Conservation (phyloP, 2,113 vertebrate species). For the Cricetomys ansorgei region DNA sequence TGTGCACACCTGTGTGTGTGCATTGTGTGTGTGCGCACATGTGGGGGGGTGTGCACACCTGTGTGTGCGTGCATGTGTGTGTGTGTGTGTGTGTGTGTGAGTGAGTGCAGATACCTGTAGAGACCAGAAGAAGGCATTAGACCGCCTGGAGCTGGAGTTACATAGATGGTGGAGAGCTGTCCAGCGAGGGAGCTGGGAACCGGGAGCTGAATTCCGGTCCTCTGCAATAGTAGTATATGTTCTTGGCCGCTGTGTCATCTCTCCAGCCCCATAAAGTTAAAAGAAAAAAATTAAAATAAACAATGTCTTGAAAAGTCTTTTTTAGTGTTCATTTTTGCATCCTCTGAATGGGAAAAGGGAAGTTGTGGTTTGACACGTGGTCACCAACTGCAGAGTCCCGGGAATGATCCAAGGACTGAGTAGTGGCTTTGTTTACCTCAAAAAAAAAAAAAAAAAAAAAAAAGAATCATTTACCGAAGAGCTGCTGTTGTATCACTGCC, state of each 20-base stretch:
- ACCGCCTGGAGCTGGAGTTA: not conserved
- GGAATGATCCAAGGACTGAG: not conserved
- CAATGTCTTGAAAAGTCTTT: not conserved
- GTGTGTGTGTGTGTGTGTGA: not conserved
- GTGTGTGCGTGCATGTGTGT: not conserved
- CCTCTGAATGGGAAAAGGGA: not conserved
- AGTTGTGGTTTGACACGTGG: fast-evolving
- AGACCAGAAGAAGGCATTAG: not conserved
- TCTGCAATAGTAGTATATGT: too few species aligned
- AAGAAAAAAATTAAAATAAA: not conserved
- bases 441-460: too few species aligned
- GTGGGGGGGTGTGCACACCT: too few species aligned
- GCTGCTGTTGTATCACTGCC: fast-evolving
- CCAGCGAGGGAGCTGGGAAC: not conserved
- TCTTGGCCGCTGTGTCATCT: not conserved
- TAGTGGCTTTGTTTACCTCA: not conserved
- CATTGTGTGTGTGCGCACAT: too few species aligned
- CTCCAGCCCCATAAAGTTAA: not conserved
- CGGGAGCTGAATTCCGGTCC: too few species aligned
- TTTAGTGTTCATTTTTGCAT: not conserved
- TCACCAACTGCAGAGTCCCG: fast-evolving
- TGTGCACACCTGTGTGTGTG: not conserved
- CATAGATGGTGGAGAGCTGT: not conserved
- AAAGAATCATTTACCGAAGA: fast-evolving
- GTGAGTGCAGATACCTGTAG: not conserved